These are phyloP conservation scores for Hypothenemus hampei DNA, from an alignment of 1,140 invertebrate species.

Conservation along the genomic window DNA sequence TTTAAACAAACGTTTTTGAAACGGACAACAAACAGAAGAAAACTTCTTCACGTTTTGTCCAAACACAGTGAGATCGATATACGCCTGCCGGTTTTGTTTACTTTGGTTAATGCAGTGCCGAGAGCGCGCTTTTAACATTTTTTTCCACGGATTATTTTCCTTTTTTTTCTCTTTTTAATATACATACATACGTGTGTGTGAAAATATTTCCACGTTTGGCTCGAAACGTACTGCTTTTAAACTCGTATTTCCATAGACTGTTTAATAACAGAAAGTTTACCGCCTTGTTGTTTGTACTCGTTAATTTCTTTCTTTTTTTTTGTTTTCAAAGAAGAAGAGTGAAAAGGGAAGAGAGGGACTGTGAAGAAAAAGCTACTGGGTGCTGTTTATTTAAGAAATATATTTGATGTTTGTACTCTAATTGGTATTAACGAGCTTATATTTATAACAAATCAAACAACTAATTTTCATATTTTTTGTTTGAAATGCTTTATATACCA, in stretches of 20 bases:
- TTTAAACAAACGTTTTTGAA: constrained; percentile 11
- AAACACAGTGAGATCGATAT: no score
- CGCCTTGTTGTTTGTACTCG: constrained; percentile 11
- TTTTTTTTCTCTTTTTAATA: background rate
- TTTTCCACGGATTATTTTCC: background rate
- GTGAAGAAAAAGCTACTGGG: no score
- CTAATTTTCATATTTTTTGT: no score
- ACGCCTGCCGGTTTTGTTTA: constrained; percentile 7
- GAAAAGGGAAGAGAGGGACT: no score
- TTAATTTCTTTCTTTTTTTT: background rate
- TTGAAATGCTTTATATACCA: no score
- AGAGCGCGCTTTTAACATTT: constrained; percentile 19
- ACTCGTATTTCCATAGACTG: constrained; percentile 12
- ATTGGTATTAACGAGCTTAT: no score
- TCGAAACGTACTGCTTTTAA: constrained; percentile 8
- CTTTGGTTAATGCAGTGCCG: constrained; percentile 13
- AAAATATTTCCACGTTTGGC: no score
- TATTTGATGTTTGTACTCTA: no score
- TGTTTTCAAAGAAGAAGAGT: no score
- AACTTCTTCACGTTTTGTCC: constrained; percentile 8
- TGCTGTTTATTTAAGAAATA: no score
- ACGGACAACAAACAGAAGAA: constrained; percentile 14
- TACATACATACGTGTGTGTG: no score
- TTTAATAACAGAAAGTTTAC: constrained; percentile 19
- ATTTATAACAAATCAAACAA: no score